Evolutionary conservation across 2,888 invertebrate species (phyloP).

Genomic region (Theretra japonica): DNA sequence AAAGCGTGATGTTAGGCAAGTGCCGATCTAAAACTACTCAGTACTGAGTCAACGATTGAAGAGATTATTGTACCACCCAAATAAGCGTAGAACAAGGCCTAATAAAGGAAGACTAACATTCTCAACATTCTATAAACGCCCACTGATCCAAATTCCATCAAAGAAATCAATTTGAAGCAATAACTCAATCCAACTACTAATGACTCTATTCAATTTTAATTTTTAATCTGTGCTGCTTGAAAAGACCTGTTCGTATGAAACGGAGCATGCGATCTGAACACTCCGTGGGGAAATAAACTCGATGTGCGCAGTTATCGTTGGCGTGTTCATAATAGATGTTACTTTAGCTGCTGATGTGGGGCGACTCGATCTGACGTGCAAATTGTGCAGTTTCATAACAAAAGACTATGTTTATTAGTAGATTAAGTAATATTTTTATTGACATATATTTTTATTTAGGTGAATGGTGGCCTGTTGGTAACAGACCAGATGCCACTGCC

Average conservation of each 20-base stretch:
- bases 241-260: slow-evolving; percentile 40
- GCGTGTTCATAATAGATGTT: slow-evolving; percentile 47
- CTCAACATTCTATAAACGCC: not conserved
- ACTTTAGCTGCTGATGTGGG: slow-evolving; percentile 7
- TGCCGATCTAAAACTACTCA: no score
- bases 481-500: no score
- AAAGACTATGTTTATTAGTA: not conserved
- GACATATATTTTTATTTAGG: no score
- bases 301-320: slow-evolving; percentile 41
- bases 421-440: no score
- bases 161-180: not conserved
- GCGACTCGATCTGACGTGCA: not conserved
- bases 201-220: slow-evolving; percentile 1
- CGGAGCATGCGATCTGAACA: slow-evolving; percentile 45
- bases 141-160: not conserved
- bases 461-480: no score
- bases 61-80: no score
- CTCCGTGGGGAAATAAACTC: slow-evolving; percentile 46
- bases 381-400: not conserved
- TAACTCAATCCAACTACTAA: slow-evolving; percentile 6
- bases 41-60: no score
- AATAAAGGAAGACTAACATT: no score
- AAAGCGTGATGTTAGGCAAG: no score
- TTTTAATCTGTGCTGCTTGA: slow-evolving; percentile 10
- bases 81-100: no score